These are phyloP conservation scores for Chelmon rostratus DNA, from an alignment of 2,797 vertebrate genomes.

Conservation along the genomic window DNA sequence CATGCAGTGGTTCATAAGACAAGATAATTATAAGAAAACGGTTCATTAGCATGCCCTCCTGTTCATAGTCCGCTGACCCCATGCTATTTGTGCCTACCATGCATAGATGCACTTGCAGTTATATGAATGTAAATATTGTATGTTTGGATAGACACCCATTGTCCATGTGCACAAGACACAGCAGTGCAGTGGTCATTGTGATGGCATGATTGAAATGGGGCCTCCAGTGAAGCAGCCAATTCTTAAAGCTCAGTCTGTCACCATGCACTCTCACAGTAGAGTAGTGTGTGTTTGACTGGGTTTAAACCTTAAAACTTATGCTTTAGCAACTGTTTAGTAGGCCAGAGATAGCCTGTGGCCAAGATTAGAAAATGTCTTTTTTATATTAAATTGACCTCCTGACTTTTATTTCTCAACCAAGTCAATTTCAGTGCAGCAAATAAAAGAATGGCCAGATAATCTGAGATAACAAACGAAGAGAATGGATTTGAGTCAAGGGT, in stretches of 20 bases:
- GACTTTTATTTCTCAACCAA: slow-evolving; percentile 50
- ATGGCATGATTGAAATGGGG: neutral
- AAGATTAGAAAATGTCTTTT: slow-evolving; percentile 39
- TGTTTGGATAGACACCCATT: slow-evolving; percentile 32
- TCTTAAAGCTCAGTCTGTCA: slow-evolving; percentile 26
- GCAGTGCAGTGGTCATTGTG: slow-evolving; percentile 4
- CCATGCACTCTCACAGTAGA: neutral
- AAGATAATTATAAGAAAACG: slow-evolving; percentile 37
- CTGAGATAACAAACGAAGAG: slow-evolving; percentile 43
- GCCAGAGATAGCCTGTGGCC: slow-evolving; percentile 11
- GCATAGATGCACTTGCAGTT: neutral
- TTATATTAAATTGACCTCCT: slow-evolving; percentile 54
- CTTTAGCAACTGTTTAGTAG: slow-evolving; percentile 32
- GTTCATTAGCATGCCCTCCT: slow-evolving; percentile 18
- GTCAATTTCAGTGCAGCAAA: slow-evolving; percentile 47
- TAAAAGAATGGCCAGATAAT: slow-evolving; percentile 55
- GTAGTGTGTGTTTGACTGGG: slow-evolving; percentile 20
- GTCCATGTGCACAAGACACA: slow-evolving; percentile 18
- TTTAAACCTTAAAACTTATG: slow-evolving; percentile 14
- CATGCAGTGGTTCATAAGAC: slow-evolving; percentile 29
- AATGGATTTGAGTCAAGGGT: slow-evolving; percentile 49
- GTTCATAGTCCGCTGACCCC: slow-evolving; percentile 38
- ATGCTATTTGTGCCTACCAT: slow-evolving; percentile 9
- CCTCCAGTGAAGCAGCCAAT: neutral
- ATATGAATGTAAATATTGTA: neutral